Evolutionary conservation across 2,113 vertebrate species (phyloP).

Genomic region (Xyrauchen texanus): DNA sequence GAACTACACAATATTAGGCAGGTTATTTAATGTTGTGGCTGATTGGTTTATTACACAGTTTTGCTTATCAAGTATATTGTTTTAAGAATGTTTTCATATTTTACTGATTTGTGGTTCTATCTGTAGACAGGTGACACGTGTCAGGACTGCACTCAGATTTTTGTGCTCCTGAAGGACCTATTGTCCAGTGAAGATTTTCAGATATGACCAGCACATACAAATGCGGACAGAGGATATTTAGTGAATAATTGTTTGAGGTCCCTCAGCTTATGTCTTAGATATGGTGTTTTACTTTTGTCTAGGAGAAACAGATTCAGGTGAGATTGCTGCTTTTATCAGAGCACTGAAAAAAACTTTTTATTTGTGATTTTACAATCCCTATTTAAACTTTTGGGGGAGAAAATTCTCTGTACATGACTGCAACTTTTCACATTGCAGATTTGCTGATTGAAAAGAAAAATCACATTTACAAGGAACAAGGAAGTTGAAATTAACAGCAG

Average conservation of each 20-base stretch:
- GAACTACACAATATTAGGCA: too few species aligned
- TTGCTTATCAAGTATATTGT: too few species aligned
- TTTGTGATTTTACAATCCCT: background rate
- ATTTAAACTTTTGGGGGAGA: background rate
- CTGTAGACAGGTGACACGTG: slow-evolving; percentile 67
- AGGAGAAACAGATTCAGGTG: slow-evolving; percentile 22
- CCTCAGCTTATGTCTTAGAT: background rate
- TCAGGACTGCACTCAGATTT: slow-evolving; percentile 73
- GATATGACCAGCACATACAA: slow-evolving; percentile 59
- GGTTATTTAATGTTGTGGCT: too few species aligned
- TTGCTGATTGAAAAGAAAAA: background rate
- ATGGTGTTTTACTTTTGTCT: slow-evolving; percentile 9
- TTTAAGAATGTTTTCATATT: too few species aligned
- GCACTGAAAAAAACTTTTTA: background rate
- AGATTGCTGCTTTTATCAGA: background rate
- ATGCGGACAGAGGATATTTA: background rate
- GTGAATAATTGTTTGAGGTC: background rate
- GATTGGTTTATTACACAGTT: too few species aligned
- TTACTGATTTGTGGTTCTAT: too few species aligned
- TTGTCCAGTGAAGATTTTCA: slow-evolving; percentile 65
- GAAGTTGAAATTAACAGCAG: background rate
- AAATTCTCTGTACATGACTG: background rate
- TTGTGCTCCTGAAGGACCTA: slow-evolving; percentile 68
- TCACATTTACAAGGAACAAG: background rate
- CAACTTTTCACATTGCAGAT: background rate